Evolutionary conservation across 2,797 vertebrate genomes (phyloP), one percentile per base, ranked within the genome.

Genomic region (Acridotheres tristis): DNA sequence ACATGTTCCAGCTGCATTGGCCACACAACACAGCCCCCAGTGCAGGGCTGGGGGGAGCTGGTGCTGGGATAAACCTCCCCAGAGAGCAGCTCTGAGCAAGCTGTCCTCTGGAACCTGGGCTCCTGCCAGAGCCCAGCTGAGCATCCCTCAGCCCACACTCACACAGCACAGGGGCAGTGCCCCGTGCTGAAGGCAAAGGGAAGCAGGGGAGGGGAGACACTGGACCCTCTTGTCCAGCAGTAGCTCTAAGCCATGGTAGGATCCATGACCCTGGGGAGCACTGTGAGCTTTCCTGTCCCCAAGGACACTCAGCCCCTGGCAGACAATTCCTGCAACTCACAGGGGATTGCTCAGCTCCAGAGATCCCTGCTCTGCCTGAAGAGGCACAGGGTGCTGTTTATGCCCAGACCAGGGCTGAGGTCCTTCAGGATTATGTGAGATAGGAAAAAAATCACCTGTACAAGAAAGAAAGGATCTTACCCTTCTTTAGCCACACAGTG

Each of bases 361-460:
- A 36, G 26, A 42, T 36, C 27, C 65, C 67, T 65, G 67, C 43
- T 51, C 15, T 43, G 43, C 32, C 63, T 36, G 11, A 16, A 32
- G 42, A 30, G 9, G 23, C 42, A 42, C 8, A 0, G 26, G 21
- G 9, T 5, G 0, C 22, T 63, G 21, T 55, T 54, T 26, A 21
- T 43, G 50, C 21, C 73, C 50, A 55, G 57, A 32, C 18, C 34
- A 36, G 32, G 10, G 20, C 30, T 71, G 55, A 54, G 29, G 13
- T 17, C 11, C 14, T 42, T 9, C 0, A 0, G 36, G 32, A n/a
- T 12, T 9, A 0, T 4, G 32, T n/a, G 19, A 79, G 51, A n/a
- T 22, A 8, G 4, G 32, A 23, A 40, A n/a, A 36, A 65, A 32
- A 50, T 20, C 19, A 2, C 43, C 29, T 16, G 4, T 4, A 1